Conservation (phyloP, 2,888 invertebrate species). For the Pammene aurita region DNA sequence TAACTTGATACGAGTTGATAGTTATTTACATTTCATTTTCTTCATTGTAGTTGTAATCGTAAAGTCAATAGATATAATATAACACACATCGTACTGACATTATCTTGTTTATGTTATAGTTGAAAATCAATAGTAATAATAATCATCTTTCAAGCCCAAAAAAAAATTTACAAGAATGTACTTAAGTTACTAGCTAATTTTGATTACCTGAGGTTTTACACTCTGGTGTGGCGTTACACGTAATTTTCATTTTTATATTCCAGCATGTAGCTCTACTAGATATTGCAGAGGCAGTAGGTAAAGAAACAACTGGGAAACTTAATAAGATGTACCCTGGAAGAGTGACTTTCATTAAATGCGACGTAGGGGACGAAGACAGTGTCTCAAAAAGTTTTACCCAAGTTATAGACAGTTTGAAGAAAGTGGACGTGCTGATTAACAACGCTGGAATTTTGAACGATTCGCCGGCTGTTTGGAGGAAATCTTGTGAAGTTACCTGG, state of each 20-base stretch:
- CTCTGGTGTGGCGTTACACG: too few species aligned
- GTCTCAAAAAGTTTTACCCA: slow-evolving; percentile 21
- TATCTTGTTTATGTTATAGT: too few species aligned
- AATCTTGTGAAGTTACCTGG: slow-evolving; percentile 58
- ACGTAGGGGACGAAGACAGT: slow-evolving; percentile 28
- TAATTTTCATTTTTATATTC: background rate
- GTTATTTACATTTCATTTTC: too few species aligned
- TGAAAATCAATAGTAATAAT: too few species aligned
- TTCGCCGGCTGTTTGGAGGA: slow-evolving; percentile 53
- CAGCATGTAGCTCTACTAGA: background rate
- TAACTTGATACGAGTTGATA: too few species aligned
- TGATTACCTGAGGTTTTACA: too few species aligned
- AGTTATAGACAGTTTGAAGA: slow-evolving; percentile 46
- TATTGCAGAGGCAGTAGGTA: slow-evolving; percentile 18
- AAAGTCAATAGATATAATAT: too few species aligned
- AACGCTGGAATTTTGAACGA: slow-evolving; percentile 64
- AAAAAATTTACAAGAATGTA: too few species aligned
- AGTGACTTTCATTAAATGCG: slow-evolving; percentile 33
- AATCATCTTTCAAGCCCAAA: too few species aligned
- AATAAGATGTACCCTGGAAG: slow-evolving; percentile 26
- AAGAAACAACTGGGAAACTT: slow-evolving; percentile 23
- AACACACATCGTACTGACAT: too few species aligned
- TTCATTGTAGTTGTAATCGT: too few species aligned
- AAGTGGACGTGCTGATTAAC: slow-evolving; percentile 60
- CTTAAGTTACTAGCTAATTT: too few species aligned